Conservation (phyloP, 2,113 vertebrate species). For the Lasiurus borealis region DNA sequence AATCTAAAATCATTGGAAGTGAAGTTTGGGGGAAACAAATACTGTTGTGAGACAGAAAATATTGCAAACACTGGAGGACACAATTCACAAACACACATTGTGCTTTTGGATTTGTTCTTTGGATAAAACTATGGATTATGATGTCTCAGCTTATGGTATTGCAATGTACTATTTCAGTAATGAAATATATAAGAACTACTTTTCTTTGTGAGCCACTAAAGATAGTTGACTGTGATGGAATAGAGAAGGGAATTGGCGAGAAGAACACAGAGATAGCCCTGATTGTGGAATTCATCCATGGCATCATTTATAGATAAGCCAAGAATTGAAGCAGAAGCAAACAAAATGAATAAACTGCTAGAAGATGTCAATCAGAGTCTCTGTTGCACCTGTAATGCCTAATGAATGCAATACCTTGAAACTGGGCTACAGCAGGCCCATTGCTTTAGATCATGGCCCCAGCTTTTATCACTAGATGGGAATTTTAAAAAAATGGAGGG, state of each 20-base stretch:
- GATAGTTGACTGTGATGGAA: neutral
- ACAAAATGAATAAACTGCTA: neutral
- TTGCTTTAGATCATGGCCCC: neutral
- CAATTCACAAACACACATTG: neutral
- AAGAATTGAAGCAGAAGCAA: constrained; percentile 6
- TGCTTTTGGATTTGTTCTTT: neutral
- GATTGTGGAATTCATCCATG: neutral
- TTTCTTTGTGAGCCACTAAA: neutral
- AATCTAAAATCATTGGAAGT: neutral
- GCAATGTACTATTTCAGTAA: neutral
- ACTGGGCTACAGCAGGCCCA: no score
- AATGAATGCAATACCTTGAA: neutral
- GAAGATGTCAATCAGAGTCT: neutral
- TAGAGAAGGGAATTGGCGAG: neutral
- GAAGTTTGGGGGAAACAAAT: neutral
- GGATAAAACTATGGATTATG: neutral
- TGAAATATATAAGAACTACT: neutral
- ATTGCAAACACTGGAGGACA: constrained; percentile 15
- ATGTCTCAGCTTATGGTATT: neutral
- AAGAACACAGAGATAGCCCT: neutral
- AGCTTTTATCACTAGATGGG: neutral
- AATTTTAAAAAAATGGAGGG: neutral
- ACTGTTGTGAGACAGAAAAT: neutral
- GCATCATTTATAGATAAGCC: neutral
- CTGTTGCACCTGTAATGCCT: neutral